Evolutionary conservation across 2,888 invertebrate species (phyloP).

Genomic region (Selenia dentaria): DNA sequence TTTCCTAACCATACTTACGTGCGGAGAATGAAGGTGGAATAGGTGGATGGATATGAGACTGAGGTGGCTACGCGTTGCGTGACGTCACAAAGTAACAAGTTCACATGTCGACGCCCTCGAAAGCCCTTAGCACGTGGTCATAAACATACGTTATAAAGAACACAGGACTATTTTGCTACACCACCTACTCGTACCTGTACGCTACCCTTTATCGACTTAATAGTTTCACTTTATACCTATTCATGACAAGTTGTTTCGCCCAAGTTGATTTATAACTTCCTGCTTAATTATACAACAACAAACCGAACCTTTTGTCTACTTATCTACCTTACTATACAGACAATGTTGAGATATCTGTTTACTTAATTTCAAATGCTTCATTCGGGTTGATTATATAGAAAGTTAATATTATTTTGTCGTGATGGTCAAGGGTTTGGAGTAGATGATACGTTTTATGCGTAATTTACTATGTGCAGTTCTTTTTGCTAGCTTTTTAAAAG

Average conservation of each 20-base stretch:
- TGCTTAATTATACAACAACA: slow-evolving; percentile 21
- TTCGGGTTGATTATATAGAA: too few species aligned
- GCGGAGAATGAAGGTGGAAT: background rate
- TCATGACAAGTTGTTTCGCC: slow-evolving; percentile 6
- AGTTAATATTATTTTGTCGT: too few species aligned
- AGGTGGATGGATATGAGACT: too few species aligned
- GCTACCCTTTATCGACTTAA: slow-evolving; percentile 18
- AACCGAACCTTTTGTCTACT: slow-evolving; percentile 15
- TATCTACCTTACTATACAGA: slow-evolving; percentile 3
- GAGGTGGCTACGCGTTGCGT: slow-evolving; percentile 3
- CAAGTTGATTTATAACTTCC: slow-evolving; percentile 19
- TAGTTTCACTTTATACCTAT: slow-evolving; percentile 11
- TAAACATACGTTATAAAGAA: slow-evolving; percentile 8
- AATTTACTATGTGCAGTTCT: too few species aligned
- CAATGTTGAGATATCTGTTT: slow-evolving; percentile 6
- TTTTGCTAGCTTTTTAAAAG: too few species aligned
- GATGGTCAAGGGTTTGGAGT: too few species aligned
- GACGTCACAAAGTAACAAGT: slow-evolving; percentile 20
- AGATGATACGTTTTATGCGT: too few species aligned
- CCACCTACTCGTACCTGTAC: slow-evolving; percentile 9
- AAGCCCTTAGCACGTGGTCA: slow-evolving; percentile 6
- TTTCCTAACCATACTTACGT: slow-evolving; percentile 1
- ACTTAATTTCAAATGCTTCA: too few species aligned
- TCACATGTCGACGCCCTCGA: slow-evolving; percentile 11
- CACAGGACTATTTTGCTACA: background rate